These are phyloP conservation scores for Eumerus sabulonum DNA, from an alignment of 2,888 invertebrate genomes.

Conservation along the genomic window DNA sequence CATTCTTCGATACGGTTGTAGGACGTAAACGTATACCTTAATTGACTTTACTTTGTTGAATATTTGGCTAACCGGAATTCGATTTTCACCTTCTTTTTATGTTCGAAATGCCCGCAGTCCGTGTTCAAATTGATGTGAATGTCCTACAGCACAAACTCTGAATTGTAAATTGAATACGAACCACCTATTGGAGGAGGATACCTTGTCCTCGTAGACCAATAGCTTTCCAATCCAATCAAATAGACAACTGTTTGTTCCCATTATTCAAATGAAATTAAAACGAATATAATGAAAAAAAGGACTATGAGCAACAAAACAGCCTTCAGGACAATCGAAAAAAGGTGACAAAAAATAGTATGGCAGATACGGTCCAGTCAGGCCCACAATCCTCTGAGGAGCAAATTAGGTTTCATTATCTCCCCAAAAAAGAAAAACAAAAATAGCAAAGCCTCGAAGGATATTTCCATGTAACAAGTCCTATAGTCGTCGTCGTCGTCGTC, in stretches of 20 bases:
- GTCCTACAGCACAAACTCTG: constrained; percentile 1
- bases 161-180: constrained; percentile 15
- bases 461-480: constrained; percentile 23
- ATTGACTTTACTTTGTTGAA: constrained; percentile 53
- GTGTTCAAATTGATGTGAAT: constrained; percentile 19
- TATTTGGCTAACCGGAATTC: constrained; percentile 49
- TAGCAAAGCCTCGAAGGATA: constrained; percentile 25
- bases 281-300: not conserved
- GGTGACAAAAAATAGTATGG: too few species aligned
- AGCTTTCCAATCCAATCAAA: constrained; percentile 3
- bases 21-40: constrained; percentile 25
- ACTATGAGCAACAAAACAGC: too few species aligned
- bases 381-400: not conserved
- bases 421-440: too few species aligned
- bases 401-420: constrained; percentile 33
- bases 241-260: constrained; percentile 10
- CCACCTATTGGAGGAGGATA: not conserved
- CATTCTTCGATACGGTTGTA: too few species aligned
- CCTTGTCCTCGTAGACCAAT: not conserved
- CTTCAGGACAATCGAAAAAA: too few species aligned
- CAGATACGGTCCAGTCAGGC: too few species aligned
- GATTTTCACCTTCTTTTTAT: constrained; percentile 26
- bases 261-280: constrained; percentile 30
- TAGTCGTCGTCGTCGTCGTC: too few species aligned
- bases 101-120: not conserved